Conservation (phyloP, 2,113 vertebrate species). For the Amazona guildingii region DNA sequence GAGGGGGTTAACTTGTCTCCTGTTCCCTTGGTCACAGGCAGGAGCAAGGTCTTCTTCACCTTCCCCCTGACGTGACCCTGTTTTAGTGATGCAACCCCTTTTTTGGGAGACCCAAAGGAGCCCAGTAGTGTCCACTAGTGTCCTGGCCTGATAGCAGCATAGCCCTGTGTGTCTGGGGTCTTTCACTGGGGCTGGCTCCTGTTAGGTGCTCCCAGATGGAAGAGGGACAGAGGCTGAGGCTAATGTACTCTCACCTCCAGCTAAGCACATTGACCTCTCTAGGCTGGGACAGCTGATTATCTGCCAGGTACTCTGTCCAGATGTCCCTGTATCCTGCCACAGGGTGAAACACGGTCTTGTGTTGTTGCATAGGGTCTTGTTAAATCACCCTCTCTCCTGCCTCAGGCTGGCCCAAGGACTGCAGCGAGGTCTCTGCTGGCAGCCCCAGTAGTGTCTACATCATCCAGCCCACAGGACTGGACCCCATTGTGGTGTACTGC, state of each 20-base stretch:
- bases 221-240: neutral
- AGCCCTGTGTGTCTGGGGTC: neutral
- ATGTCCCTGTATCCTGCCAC: neutral
- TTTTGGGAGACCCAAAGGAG: neutral
- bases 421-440: neutral
- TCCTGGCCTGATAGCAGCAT: neutral
- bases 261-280: neutral
- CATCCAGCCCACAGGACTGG: neutral
- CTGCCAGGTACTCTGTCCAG: neutral
- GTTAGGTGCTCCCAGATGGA: neutral
- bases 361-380: neutral
- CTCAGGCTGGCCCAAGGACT: conserved; percentile 45
- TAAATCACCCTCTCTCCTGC: neutral
- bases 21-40: neutral
- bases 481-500: conserved; percentile 24
- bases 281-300: neutral
- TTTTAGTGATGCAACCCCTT: neutral
- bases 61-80: neutral
- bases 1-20: neutral
- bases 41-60: neutral
- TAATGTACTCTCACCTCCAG: neutral
- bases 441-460: neutral
- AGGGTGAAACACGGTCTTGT: neutral
- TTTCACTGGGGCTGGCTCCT: neutral
- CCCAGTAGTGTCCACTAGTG: neutral